phyloP scores from a whole-genome alignment of 1,140 invertebrate genomes.

The Psix sp. region DNA sequence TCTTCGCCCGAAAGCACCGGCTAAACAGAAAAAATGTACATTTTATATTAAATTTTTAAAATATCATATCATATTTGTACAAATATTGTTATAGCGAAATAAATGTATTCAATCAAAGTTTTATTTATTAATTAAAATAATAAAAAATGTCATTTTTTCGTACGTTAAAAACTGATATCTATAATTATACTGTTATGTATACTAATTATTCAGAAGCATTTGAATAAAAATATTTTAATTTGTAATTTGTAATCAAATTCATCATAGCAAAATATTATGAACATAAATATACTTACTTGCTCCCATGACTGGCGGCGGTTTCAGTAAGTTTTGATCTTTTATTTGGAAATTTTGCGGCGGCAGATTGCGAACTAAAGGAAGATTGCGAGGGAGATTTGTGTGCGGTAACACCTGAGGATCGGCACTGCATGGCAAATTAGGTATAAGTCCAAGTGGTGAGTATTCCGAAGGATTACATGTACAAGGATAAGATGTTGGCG shows the following conservation, averaged over 20 bases:
- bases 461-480: constrained; percentile 67
- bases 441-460: constrained; percentile 66
- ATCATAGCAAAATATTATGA: constrained; percentile 10
- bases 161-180: no score
- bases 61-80: no score
- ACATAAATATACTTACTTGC: constrained; percentile 81
- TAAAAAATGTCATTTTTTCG: not conserved
- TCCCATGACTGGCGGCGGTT: constrained; percentile 92
- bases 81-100: no score
- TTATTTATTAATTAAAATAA: not conserved
- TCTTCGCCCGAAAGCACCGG: constrained; percentile 89
- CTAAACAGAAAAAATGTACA: constrained; percentile 67
- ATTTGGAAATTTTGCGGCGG: constrained; percentile 90
- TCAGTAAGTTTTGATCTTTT: constrained; percentile 95
- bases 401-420: constrained; percentile 78
- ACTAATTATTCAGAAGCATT: no score
- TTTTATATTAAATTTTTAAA: no score
- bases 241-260: no score
- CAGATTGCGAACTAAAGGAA: constrained; percentile 85
- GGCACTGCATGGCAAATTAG: constrained; percentile 68
- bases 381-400: constrained; percentile 84
- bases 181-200: no score
- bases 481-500: constrained; percentile 67
- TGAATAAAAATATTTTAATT: no score
- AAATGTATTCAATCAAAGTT: not conserved